These are phyloP conservation scores for Carduelis carduelis DNA, from an alignment of 2,797 vertebrate genomes.

Conservation along the genomic window DNA sequence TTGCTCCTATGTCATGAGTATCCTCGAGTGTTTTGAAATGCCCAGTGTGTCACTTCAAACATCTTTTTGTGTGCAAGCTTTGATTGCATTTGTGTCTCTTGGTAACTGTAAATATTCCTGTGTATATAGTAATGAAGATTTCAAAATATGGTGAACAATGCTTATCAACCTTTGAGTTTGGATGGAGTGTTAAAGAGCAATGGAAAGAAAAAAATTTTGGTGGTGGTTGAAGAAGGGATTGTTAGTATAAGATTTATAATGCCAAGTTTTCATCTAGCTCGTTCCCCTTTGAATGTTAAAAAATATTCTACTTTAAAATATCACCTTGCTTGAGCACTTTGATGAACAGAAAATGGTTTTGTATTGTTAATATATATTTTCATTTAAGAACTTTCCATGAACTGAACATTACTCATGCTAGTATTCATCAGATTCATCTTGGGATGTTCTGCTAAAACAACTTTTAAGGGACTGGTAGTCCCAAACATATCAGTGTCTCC, in stretches of 20 bases:
- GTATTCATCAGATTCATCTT: not conserved
- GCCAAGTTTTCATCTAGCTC: not conserved
- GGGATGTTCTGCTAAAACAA: not conserved
- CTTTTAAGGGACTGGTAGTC: not conserved
- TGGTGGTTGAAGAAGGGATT: not conserved
- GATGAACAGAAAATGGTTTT: not conserved
- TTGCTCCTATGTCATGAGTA: not conserved
- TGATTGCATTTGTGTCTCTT: not conserved
- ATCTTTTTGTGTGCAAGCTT: not conserved
- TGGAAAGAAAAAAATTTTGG: not conserved
- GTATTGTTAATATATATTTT: not conserved
- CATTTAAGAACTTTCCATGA: not conserved
- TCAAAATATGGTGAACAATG: not conserved
- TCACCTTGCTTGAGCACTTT: not conserved
- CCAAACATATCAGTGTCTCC: not conserved
- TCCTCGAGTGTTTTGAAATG: not conserved
- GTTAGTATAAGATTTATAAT: not conserved
- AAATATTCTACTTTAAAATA: not conserved
- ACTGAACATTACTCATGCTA: not conserved
- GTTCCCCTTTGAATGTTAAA: not conserved
- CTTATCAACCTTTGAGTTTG: not conserved
- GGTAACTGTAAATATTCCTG: not conserved
- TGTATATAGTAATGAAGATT: not conserved
- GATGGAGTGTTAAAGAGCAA: not conserved
- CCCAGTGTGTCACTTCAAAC: not conserved